These are phyloP conservation scores for Alligator sinensis DNA, from an alignment of 2,113 vertebrate genomes.

Conservation along the genomic window DNA sequence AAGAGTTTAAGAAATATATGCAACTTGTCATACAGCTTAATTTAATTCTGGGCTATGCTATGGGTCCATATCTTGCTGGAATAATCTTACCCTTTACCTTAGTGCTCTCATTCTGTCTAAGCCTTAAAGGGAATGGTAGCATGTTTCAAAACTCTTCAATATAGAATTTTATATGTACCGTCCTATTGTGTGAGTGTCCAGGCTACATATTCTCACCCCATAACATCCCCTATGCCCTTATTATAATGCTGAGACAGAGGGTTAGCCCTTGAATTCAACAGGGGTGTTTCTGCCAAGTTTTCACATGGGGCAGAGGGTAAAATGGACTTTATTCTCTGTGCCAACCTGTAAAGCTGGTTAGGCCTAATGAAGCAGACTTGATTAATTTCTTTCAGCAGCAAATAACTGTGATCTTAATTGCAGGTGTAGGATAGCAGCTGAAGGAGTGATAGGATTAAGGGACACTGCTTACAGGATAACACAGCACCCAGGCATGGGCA, in stretches of 20 bases:
- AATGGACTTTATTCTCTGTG: neutral
- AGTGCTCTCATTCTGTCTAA: neutral
- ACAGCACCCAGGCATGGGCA: rapidly evolving
- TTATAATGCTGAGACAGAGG: neutral
- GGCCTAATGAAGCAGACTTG: neutral
- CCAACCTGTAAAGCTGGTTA: rapidly evolving
- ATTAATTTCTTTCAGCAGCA: rapidly evolving
- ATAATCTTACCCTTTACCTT: conserved; percentile 19
- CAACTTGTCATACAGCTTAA: conserved; percentile 35
- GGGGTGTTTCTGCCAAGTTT: neutral
- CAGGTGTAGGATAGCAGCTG: neutral
- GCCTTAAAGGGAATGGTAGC: neutral
- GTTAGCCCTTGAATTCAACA: neutral
- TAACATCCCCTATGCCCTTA: neutral
- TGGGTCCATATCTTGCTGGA: neutral
- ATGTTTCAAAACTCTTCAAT: neutral
- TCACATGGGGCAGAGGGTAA: neutral
- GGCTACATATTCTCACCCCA: neutral
- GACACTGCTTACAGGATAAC: neutral
- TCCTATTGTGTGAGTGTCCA: neutral
- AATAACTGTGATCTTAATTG: neutral
- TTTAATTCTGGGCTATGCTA: conserved; percentile 27
- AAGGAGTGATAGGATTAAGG: neutral
- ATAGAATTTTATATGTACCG: neutral
- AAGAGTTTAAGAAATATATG: conserved; percentile 50